Percentiles rank a stretch among this genome's conserved stretches.
Conservation (phyloP, 2,888 invertebrate species). For the Dynastes maya region DNA sequence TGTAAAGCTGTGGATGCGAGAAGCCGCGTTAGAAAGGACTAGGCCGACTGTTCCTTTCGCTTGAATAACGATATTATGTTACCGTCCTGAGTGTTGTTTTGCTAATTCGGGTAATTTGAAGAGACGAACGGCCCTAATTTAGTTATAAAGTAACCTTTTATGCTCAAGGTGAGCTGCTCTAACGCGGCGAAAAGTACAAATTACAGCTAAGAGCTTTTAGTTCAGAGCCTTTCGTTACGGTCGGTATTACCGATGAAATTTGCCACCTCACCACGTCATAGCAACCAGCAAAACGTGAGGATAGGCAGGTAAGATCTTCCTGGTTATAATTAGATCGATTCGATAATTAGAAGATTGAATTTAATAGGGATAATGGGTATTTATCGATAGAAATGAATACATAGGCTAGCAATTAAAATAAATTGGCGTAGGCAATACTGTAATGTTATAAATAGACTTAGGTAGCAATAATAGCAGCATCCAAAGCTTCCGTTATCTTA, state of each 20-base stretch:
- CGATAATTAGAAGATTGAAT: background rate
- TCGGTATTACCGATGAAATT: no score
- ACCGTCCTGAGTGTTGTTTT: constrained; percentile 44
- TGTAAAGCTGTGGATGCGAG: background rate
- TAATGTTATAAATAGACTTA: no score
- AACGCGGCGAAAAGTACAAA: constrained; percentile 46
- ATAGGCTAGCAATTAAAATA: no score
- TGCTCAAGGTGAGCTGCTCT: constrained; percentile 45
- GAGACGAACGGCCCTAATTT: constrained; percentile 40
- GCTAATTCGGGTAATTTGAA: constrained; percentile 46
- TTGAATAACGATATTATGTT: constrained; percentile 44
- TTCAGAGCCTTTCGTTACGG: constrained; percentile 6
- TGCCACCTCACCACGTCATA: no score
- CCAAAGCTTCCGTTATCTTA: no score
- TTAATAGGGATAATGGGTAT: background rate
- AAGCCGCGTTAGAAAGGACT: background rate
- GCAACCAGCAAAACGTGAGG: no score
- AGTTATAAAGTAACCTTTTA: constrained; percentile 50
- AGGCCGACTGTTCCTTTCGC: constrained; percentile 4
- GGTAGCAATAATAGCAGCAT: no score
- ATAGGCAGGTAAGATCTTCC: background rate
- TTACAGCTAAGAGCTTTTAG: constrained; percentile 48
- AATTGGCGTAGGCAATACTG: no score
- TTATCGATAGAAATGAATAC: constrained; percentile 12
- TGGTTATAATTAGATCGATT: background rate